These are phyloP conservation scores for Microplitis demolitor DNA, from an alignment of 1,140 invertebrate genomes.

Conservation along the genomic window DNA sequence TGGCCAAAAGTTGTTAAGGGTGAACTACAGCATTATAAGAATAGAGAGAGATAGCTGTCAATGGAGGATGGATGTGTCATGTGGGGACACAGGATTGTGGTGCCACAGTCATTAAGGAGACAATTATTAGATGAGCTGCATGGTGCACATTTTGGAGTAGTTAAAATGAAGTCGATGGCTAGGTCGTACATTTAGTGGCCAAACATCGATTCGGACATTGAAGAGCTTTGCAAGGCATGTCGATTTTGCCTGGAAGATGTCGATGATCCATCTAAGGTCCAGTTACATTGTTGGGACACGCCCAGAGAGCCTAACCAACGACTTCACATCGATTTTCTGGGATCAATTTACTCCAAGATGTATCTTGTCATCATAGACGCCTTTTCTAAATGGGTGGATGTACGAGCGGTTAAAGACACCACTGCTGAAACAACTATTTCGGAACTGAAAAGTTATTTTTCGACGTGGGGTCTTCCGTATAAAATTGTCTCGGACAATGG, in stretches of 20 bases:
- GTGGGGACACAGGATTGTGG: slow-evolving; percentile 16
- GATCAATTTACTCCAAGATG: slow-evolving; percentile 35
- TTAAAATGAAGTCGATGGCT: slow-evolving; percentile 44
- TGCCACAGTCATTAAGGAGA: background rate
- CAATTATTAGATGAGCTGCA: slow-evolving; percentile 13
- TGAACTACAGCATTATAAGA: slow-evolving; percentile 23
- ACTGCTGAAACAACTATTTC: slow-evolving; percentile 22
- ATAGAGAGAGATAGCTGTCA: slow-evolving; percentile 30
- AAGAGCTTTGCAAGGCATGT: slow-evolving; percentile 34
- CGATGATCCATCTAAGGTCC: slow-evolving; percentile 35
- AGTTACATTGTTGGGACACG: slow-evolving; percentile 43
- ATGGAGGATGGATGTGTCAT: slow-evolving; percentile 32
- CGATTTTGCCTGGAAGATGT: slow-evolving; percentile 22
- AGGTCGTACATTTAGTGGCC: slow-evolving; percentile 48
- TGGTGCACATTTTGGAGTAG: slow-evolving; percentile 20
- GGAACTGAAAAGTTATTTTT: slow-evolving; percentile 23
- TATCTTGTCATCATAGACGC: background rate
- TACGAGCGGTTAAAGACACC: slow-evolving; percentile 33
- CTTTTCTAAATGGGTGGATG: slow-evolving; percentile 55
- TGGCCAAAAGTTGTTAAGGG: slow-evolving; percentile 26
- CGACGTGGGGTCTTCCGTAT: slow-evolving; percentile 2
- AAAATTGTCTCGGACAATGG: slow-evolving; percentile 19
- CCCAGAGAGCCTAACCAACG: slow-evolving; percentile 54
- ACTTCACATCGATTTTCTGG: slow-evolving; percentile 61
- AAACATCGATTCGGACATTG: slow-evolving; percentile 42